phyloP scores from a whole-genome alignment of 2,797 vertebrate species.

The Cirrhinus mrigala region DNA sequence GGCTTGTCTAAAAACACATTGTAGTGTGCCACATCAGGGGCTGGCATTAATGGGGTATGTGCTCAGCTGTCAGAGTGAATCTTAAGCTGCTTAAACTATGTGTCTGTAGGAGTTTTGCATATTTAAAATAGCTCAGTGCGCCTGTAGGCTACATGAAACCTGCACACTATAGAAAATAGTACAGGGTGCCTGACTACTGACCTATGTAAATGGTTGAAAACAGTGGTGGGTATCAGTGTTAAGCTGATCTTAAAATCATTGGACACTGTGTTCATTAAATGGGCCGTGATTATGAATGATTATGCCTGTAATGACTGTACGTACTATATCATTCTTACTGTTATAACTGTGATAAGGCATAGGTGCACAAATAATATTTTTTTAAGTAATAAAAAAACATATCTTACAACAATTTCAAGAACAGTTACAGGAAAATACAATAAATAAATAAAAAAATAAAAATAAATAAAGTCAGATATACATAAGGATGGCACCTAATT shows the following conservation, averaged over 20 bases:
- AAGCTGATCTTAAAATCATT: not conserved
- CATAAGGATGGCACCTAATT: too few relatives aligned
- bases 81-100: constrained; percentile 42
- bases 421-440: not conserved
- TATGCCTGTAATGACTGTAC: not conserved
- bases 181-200: constrained; percentile 26
- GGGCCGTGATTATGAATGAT: not conserved
- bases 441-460: too few relatives aligned
- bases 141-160: constrained; percentile 34
- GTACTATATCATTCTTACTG: not conserved
- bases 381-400: not conserved
- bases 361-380: not conserved
- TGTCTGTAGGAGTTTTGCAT: constrained; percentile 29
- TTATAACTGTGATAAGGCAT: not conserved
- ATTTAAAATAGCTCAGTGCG: constrained; percentile 44
- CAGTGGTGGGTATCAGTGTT: not conserved
- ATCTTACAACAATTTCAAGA: not conserved
- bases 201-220: not conserved
- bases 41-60: constrained; percentile 51
- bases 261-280: not conserved
- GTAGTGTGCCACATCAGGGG: constrained; percentile 14
- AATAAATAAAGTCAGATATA: too few relatives aligned
- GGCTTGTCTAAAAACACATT: constrained; percentile 15
- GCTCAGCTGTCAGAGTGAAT: constrained; percentile 67
- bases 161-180: constrained; percentile 26